phyloP scores from a whole-genome alignment of 2,113 vertebrate genomes.

The Ophthalmolycus amberensis region DNA sequence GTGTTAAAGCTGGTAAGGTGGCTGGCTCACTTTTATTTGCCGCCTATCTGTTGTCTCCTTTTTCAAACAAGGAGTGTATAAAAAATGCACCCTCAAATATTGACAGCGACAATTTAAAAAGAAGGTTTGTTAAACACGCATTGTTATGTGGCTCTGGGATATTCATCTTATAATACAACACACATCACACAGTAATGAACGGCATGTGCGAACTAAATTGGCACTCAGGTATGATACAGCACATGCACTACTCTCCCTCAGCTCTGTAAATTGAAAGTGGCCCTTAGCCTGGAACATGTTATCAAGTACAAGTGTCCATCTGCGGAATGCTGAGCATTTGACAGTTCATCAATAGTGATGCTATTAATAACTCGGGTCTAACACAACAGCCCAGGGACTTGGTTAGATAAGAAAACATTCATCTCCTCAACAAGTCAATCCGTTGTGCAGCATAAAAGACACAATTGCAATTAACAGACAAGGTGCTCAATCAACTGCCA shows the following conservation, averaged over 20 bases:
- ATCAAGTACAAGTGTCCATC: conserved; percentile 67
- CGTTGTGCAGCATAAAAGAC: conserved; percentile 30
- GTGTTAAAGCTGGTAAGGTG: conserved; percentile 61
- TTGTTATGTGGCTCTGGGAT: not conserved
- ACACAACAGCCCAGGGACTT: conserved; percentile 49
- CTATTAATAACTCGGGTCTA: conserved; percentile 61
- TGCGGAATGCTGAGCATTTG: conserved; percentile 60
- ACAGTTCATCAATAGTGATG: conserved; percentile 65
- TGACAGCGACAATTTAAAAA: not conserved
- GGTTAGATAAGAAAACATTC: conserved; percentile 53
- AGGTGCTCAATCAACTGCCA: conserved; percentile 40
- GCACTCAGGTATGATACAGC: conserved; percentile 13
- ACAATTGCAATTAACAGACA: conserved; percentile 44
- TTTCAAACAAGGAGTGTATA: conserved; percentile 25
- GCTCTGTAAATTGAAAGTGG: conserved; percentile 56
- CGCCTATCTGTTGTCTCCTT: conserved; percentile 47
- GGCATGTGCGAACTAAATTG: conserved; percentile 26
- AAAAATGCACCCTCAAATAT: conserved; percentile 11
- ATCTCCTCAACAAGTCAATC: conserved; percentile 56
- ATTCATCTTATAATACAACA: conserved; percentile 31
- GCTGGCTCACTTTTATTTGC: conserved; percentile 53
- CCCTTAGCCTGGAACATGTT: conserved; percentile 52
- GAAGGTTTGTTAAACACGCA: not conserved
- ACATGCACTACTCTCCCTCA: conserved; percentile 18
- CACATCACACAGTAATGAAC: conserved; percentile 22